Conservation (phyloP, 2,888 invertebrate genomes). For the Punctoribates punctum region DNA sequence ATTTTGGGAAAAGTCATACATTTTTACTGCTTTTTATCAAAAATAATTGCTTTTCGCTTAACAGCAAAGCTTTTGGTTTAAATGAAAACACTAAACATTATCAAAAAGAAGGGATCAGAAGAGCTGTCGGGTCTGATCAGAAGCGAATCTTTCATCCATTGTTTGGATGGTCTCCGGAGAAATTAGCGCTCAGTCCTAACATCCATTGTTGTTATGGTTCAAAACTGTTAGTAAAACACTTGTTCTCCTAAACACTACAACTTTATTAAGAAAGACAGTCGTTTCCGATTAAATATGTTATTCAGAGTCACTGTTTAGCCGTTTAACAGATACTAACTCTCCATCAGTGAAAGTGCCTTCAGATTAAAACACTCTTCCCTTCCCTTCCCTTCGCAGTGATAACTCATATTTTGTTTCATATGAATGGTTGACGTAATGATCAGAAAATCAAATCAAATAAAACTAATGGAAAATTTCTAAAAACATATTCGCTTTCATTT, state of each 20-base stretch:
- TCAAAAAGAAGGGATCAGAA: slow-evolving; percentile 32
- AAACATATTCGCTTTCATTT: not conserved
- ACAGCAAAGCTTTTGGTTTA: slow-evolving; percentile 18
- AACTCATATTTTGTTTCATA: not conserved
- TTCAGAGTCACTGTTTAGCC: not conserved
- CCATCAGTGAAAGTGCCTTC: too few relatives aligned
- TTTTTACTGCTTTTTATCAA: slow-evolving; percentile 29
- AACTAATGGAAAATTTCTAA: not conserved
- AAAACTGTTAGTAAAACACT: slow-evolving; percentile 12
- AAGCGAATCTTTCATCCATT: slow-evolving; percentile 36
- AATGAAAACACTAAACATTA: slow-evolving; percentile 32
- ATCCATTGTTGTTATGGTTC: not conserved
- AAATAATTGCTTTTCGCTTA: slow-evolving; percentile 33
- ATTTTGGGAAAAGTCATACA: slow-evolving; percentile 32
- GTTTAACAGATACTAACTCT: slow-evolving; percentile 21
- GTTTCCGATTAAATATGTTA: slow-evolving; percentile 22
- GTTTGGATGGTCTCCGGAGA: slow-evolving; percentile 31
- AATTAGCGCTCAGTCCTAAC: slow-evolving; percentile 6
- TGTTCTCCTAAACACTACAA: slow-evolving; percentile 19
- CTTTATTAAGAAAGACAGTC: slow-evolving; percentile 38
- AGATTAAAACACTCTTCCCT: slow-evolving; percentile 6
- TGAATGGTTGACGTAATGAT: not conserved
- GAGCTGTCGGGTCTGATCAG: slow-evolving; percentile 32
- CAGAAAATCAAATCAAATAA: slow-evolving; percentile 3
- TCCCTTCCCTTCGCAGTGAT: not conserved